A percentile compares a stretch with the other conserved stretches of the same genome.
These are phyloP conservation scores for Dastarcus helophoroides DNA, from an alignment of 2,888 invertebrate genomes.

Conservation along the genomic window DNA sequence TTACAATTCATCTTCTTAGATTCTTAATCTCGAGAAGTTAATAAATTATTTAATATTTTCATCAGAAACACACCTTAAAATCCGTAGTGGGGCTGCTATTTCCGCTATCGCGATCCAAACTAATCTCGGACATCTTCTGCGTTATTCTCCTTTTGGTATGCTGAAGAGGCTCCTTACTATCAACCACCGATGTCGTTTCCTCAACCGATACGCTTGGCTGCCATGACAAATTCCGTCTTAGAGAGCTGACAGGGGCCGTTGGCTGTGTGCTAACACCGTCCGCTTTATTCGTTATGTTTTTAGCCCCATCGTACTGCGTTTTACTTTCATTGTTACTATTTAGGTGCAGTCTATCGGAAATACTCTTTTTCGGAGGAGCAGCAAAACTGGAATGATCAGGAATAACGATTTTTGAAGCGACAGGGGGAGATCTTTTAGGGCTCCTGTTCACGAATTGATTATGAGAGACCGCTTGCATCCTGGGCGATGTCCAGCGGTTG, in stretches of 20 bases:
- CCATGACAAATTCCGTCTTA: too few relatives aligned
- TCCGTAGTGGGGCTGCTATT: conserved; percentile 24
- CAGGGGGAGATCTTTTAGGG: conserved; percentile 8
- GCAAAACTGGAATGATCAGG: conserved; percentile 13
- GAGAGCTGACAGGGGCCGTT: too few relatives aligned
- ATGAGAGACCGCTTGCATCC: conserved; percentile 25
- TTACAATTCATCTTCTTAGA: too few relatives aligned
- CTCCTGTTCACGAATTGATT: conserved; percentile 25
- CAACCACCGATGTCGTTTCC: background rate
- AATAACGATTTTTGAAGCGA: conserved; percentile 17
- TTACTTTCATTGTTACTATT: too few relatives aligned
- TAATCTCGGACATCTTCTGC: conserved; percentile 23
- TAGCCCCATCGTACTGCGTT: too few relatives aligned
- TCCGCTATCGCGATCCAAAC: conserved; percentile 23
- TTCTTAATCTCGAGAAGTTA: too few relatives aligned
- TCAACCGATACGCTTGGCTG: background rate
- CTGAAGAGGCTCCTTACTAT: conserved; percentile 7
- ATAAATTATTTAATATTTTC: too few relatives aligned
- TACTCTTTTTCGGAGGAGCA: too few relatives aligned
- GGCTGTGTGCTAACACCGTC: too few relatives aligned
- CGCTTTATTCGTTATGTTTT: too few relatives aligned
- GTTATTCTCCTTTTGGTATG: conserved; percentile 21
- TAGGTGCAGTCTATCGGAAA: too few relatives aligned
- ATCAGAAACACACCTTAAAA: conserved; percentile 4
- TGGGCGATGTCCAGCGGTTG: conserved; percentile 19